phyloP scores from a whole-genome alignment of 2,113 vertebrate species.

The Alosa alosa region DNA sequence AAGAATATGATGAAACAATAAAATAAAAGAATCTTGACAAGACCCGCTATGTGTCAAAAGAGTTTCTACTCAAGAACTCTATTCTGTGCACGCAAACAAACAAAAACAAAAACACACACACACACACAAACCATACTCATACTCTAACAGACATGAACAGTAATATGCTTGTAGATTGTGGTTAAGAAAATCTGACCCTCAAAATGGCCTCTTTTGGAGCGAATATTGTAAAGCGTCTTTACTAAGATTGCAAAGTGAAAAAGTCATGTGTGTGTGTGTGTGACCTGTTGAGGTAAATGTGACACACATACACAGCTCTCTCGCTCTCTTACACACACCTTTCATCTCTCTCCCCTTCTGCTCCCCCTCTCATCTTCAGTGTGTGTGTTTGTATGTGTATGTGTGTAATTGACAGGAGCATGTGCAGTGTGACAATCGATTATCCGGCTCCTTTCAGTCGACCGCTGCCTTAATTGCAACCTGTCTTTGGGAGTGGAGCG shows the following conservation, averaged over 20 bases:
- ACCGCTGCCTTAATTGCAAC: conserved; percentile 16
- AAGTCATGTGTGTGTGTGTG: neutral
- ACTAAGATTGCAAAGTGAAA: neutral
- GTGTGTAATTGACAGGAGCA: conserved; percentile 60
- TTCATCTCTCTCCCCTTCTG: neutral
- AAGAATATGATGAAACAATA: too few species aligned
- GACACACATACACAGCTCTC: neutral
- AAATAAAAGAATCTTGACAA: too few species aligned
- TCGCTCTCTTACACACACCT: neutral
- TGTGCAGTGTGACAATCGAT: conserved; percentile 61
- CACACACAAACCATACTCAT: neutral
- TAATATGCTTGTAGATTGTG: too few species aligned
- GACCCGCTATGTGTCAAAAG: too few species aligned
- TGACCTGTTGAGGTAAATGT: neutral
- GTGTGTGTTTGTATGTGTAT: neutral
- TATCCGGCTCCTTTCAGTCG: conserved; percentile 38
- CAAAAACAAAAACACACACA: neutral
- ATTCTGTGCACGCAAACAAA: too few species aligned
- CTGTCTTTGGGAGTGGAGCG: conserved; percentile 39
- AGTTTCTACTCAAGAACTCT: too few species aligned
- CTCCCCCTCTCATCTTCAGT: too few species aligned
- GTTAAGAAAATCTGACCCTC: neutral
- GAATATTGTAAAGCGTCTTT: neutral
- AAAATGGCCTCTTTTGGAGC: neutral
- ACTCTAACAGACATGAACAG: too few species aligned